Base-by-base conservation (phyloP, 2,888 invertebrate genomes). In the Subacronicta megacephala region DNA sequence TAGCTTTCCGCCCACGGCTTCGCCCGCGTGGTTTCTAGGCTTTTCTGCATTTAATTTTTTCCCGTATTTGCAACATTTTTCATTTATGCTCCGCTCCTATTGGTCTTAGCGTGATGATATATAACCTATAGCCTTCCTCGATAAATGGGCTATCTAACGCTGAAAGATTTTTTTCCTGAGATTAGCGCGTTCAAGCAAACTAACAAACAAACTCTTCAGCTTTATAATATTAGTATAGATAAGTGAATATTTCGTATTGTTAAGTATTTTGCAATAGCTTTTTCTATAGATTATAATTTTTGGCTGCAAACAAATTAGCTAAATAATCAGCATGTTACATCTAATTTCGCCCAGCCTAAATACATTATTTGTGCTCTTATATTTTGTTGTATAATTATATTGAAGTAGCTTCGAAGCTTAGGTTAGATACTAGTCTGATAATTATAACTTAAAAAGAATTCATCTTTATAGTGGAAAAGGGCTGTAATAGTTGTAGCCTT, bases 401-500 rank as follows among this genome's bases (percentile, higher is more conserved):
- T 16, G 36, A 17, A 7, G 31, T 50, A 57, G 50, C 35, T 26
- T 57, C 53, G 23, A 31, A 42, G 42, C 1, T 37, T 52, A 57
- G 41, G 18, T 45, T 66, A 62, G 45, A 37, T 23, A 55, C 44
- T 68, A 68, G 59, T 64, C 49, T 71, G 33, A 56, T 54, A 51
- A 26, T 44, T 41, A 31, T 55, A 45, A 52, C 26, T 57, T 42
- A 23, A 55, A 49, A 51, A 54, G 0, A 63, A 55, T 38, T 53
- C 49, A 59, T 45, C 10, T 60, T 42, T 50, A 36, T 50, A 73
- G 58, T 52, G 46, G 60, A 61, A 64, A 49, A 53, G 60, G 68
- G 71, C 73, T 73, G 71, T 73, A 54, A 69, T 71, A 71, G 55
- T 47, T 64, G 60, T 71, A 71, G 72, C 63, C 66, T 72, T 72